phyloP scores from a whole-genome alignment of 2,888 invertebrate genomes.

The Heteromurus nitidus region DNA sequence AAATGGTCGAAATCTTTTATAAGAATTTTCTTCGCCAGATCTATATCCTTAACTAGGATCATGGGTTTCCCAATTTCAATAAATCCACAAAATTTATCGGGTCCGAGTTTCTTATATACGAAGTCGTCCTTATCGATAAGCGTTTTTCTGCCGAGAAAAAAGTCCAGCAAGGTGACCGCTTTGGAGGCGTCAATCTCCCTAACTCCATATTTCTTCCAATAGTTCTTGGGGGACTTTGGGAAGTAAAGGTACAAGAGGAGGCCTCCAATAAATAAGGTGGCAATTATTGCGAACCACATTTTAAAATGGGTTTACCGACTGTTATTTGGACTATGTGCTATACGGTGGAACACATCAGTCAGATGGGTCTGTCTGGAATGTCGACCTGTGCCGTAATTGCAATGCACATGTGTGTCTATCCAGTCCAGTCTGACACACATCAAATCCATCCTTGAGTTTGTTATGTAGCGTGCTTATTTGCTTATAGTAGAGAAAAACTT shows the following conservation, averaged over 20 bases:
- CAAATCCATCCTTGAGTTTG: too few relatives aligned
- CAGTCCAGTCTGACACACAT: too few relatives aligned
- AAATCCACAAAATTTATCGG: constrained; percentile 29
- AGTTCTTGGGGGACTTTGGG: neutral
- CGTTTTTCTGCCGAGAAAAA: neutral
- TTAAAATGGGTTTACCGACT: too few relatives aligned
- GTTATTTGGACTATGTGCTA: too few relatives aligned
- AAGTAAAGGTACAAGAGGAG: neutral
- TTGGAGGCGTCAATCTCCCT: neutral
- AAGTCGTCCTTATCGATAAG: neutral
- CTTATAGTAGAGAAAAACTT: too few relatives aligned
- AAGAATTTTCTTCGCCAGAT: constrained; percentile 16
- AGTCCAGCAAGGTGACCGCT: neutral
- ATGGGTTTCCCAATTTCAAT: neutral
- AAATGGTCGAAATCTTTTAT: constrained; percentile 58
- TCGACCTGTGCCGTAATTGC: too few relatives aligned
- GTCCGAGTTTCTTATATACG: constrained; percentile 9
- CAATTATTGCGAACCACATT: neutral
- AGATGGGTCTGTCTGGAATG: too few relatives aligned
- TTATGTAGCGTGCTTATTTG: too few relatives aligned
- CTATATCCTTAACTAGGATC: constrained; percentile 42
- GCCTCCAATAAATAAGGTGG: neutral
- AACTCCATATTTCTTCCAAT: constrained; percentile 23
- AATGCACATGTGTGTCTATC: neutral
- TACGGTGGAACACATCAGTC: too few relatives aligned